phyloP scores from a whole-genome alignment of 2,888 invertebrate genomes.

The Scotopteryx bipunctaria region DNA sequence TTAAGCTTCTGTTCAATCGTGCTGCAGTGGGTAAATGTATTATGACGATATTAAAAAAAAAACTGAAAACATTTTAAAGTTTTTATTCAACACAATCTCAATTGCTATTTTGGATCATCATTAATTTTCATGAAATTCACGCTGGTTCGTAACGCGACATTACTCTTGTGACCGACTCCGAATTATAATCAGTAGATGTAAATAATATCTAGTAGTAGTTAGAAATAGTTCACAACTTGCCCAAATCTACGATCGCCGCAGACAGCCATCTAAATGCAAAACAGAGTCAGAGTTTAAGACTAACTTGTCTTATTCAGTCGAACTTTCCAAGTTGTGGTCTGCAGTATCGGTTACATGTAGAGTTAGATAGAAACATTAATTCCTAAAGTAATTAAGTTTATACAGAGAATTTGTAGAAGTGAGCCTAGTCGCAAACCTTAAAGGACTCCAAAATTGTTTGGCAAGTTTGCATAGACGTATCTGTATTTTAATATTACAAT shows the following conservation, averaged over 20 bases:
- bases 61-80: no score
- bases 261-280: conserved; percentile 20
- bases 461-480: no score
- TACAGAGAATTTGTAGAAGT: background rate
- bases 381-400: background rate
- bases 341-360: conserved; percentile 17
- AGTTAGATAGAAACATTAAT: conserved; percentile 5
- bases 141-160: no score
- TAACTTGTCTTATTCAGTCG: conserved; percentile 24
- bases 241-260: conserved; percentile 11
- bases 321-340: conserved; percentile 19
- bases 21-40: no score
- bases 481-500: no score
- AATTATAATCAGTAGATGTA: no score
- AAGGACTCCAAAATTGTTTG: background rate
- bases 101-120: no score
- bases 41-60: no score
- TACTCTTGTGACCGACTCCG: no score
- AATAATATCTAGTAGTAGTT: conserved; percentile 7
- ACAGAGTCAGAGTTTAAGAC: conserved; percentile 14
- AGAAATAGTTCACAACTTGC: conserved; percentile 2
- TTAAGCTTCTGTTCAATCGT: no score
- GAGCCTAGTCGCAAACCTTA: background rate
- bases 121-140: background rate
- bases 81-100: no score